phyloP scores from a whole-genome alignment of 2,113 vertebrate species.

The Harpagus bidentatus region DNA sequence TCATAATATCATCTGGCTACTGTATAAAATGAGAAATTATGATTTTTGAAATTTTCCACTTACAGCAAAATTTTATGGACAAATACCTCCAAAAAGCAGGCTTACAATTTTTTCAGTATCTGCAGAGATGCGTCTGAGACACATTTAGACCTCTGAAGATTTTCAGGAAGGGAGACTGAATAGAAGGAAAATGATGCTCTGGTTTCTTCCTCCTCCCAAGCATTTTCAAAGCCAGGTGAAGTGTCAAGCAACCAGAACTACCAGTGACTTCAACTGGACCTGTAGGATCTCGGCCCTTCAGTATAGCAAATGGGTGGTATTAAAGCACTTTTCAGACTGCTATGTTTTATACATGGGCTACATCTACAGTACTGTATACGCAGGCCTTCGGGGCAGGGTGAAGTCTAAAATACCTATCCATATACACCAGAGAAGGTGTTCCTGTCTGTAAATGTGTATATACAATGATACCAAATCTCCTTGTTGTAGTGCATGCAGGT shows the following conservation, averaged over 20 bases:
- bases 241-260: background rate
- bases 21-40: background rate
- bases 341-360: background rate
- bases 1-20: background rate
- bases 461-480: background rate
- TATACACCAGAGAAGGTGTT: background rate
- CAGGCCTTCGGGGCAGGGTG: background rate
- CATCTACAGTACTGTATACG: background rate
- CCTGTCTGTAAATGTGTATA: background rate
- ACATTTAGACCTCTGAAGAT: background rate
- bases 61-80: background rate
- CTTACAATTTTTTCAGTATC: background rate
- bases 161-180: background rate
- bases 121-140: background rate
- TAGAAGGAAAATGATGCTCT: background rate
- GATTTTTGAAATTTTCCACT: background rate
- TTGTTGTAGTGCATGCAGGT: background rate
- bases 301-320: background rate
- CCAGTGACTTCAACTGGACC: background rate
- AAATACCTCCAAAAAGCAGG: background rate
- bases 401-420: background rate
- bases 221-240: background rate
- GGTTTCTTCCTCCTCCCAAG: background rate
- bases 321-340: background rate
- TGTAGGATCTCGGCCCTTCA: background rate